phyloP scores from a whole-genome alignment of 92 coral and sea anemone species.

The Parazoanthus darwini region DNA sequence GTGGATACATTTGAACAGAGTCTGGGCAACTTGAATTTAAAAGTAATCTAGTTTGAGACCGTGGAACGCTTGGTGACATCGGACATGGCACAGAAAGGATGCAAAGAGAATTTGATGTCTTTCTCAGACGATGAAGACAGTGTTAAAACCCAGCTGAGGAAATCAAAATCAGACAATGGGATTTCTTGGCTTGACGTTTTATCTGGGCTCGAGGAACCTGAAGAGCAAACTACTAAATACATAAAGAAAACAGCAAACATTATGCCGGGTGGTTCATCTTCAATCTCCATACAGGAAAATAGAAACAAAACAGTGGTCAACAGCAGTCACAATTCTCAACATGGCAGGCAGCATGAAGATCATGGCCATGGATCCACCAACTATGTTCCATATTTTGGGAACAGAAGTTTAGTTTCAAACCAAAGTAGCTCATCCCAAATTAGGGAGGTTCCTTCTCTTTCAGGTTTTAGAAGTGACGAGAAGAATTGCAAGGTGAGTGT shows the following conservation, averaged over 20 bases:
- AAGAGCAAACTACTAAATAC: neutral
- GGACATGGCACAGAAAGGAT: constrained; percentile 43
- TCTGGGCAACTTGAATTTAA: neutral
- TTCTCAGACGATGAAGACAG: constrained; percentile 78
- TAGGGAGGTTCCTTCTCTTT: neutral
- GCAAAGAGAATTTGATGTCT: constrained; percentile 62
- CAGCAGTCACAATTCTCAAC: neutral
- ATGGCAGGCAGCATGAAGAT: neutral
- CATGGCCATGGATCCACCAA: neutral
- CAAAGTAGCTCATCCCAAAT: neutral
- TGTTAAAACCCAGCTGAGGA: constrained; percentile 17
- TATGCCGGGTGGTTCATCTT: neutral
- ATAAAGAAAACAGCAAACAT: neutral
- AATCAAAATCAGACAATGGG: constrained; percentile 25
- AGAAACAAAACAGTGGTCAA: neutral
- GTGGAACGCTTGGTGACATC: neutral
- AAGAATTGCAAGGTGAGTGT: neutral
- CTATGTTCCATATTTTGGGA: neutral
- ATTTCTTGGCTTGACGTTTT: constrained; percentile 72
- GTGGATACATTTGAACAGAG: neutral
- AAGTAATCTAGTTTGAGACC: neutral
- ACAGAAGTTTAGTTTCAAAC: neutral
- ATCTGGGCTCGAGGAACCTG: constrained; percentile 50
- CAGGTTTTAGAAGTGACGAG: neutral
- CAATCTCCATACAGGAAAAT: neutral